Evolutionary conservation across 1,140 invertebrate species (phyloP), one percentile per base, ranked within the genome.

Genomic region (Drosophila seguyi): DNA sequence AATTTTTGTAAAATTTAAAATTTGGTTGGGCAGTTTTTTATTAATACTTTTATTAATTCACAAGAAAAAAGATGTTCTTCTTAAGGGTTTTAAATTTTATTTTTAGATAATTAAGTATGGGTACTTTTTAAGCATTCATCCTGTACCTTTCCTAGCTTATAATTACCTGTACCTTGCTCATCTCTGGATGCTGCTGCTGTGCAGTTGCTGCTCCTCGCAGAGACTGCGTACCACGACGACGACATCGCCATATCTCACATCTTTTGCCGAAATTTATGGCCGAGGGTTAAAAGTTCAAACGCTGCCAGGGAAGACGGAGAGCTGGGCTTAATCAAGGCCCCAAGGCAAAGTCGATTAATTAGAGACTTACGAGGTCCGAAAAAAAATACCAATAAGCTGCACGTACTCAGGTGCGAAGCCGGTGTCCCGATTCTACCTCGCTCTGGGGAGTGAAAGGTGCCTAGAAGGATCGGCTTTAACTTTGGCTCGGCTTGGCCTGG

Each of bases 181-280:
- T 55, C 61, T 13, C 22, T 56, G 34, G 10, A 27, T 45, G 45
- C 42, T 36, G 59, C 29, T 53, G 45, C 48, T 44, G 71, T 39
- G 53, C 4, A 42, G 22, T 25, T 38, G 52, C 58, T 36, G 45
- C 1, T 5, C 20, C 59, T 38, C 47, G 16, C 20, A 8, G 52
- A 25, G 14, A 31, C 47, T 69, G 61, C 47, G 66, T 44, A 76
- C 73, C 38, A 65, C 52, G 13, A 50, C 71, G 69, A 74, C 69
- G 71, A 75, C 69, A 55, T 50, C 50, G 61, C 74, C 74, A 36
- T 88, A 84, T 88, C 84, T 80, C 58, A 63, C 84, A 88, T 90
- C 85, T 84, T 66, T 69, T 81, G 84, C 65, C 85, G 61, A 84
- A 78, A 88, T 88, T 90, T 88, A 88, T 88, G 85, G 84, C 59